Evolutionary conservation across 23 tunicate genomes (phyloP).

Genomic region (Halocynthia aurantium): DNA sequence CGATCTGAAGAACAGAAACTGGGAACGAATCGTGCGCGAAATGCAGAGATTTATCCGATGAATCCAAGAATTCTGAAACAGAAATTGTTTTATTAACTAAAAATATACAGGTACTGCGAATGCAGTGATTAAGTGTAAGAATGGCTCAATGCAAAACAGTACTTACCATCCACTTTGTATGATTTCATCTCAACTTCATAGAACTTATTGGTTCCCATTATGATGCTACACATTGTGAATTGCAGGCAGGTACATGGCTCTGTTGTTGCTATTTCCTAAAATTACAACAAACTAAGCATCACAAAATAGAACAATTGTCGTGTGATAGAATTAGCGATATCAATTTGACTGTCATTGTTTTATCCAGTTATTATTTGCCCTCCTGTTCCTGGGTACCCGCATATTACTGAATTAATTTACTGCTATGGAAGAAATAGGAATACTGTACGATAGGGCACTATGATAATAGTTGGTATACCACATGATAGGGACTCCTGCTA

Average conservation of each 20-base stretch:
- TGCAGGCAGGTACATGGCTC: slow-evolving; percentile 82
- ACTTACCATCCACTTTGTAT: slow-evolving; percentile 72
- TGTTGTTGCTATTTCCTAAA: slow-evolving; percentile 60
- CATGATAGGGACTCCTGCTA: too few species aligned
- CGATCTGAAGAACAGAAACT: slow-evolving; percentile 55
- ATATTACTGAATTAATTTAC: too few species aligned
- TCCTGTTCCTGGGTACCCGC: too few species aligned
- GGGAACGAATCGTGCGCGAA: slow-evolving; percentile 41
- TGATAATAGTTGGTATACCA: too few species aligned
- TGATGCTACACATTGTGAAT: slow-evolving; percentile 85
- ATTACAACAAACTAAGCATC: neutral
- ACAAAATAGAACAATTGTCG: neutral
- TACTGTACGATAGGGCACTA: too few species aligned
- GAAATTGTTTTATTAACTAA: too few species aligned
- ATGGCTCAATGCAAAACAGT: too few species aligned
- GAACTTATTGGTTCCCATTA: slow-evolving; percentile 73
- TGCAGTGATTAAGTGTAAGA: neutral
- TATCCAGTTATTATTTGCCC: too few species aligned
- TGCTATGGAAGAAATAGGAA: too few species aligned
- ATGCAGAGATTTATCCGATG: neutral
- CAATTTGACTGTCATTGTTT: too few species aligned
- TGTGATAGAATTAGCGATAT: too few species aligned
- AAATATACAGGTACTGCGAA: neutral
- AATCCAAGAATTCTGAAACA: slow-evolving; percentile 12
- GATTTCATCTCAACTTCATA: slow-evolving; percentile 78